Base-by-base conservation (phyloP, 2,113 vertebrate genomes). In the Aegotheles bennettii region DNA sequence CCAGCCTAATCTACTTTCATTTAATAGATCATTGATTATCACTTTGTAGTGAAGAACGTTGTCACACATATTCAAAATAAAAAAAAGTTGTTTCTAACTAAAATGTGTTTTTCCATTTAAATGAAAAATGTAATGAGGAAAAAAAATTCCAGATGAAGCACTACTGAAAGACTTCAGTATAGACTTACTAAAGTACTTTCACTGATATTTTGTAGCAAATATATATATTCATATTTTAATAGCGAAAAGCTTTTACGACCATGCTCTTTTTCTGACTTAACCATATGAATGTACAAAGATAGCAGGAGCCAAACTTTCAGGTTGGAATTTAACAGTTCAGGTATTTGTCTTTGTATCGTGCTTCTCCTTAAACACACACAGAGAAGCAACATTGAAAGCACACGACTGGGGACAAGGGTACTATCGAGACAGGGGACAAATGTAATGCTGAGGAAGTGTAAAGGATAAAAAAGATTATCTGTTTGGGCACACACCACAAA, bases 231-330 rank as follows among this genome's bases (percentile, higher is more conserved):
- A 2, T 4, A 33, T 74, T 84, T 90, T 71, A 78, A 59, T 47
- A 59, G 1, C 40, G 11, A 54, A 76, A 73, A 57, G 1, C 2
- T 69, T 80, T n/a, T n/a, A n/a, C n/a, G n/a, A n/a, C n/a, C n/a
- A n/a, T n/a, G 29, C 4, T 80, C 7, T 54, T 8, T 28, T 91
- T 53, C 25, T 84, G 26, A 42, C 9, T 61, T 81, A 60, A 75
- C 21, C 11, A 11, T 1, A 0, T 29, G 21, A 61, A 33, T 9
- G 2, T 13, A 50, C 3, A 4, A 70, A 64, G 17, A 60, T 7
- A 89, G 16, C 28, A 20, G n/a, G 4, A 51, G n/a, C 3, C 40
- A 77, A 16, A n/a, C 13, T 57, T 90, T 40, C 14, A 45, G 42
- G 8, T 1, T 63, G 25, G 6, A 29, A 31, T 68, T 82, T 57